These are phyloP conservation scores for Oncorhynchus keta DNA, from an alignment of 2,113 vertebrate genomes.

Conservation along the genomic window DNA sequence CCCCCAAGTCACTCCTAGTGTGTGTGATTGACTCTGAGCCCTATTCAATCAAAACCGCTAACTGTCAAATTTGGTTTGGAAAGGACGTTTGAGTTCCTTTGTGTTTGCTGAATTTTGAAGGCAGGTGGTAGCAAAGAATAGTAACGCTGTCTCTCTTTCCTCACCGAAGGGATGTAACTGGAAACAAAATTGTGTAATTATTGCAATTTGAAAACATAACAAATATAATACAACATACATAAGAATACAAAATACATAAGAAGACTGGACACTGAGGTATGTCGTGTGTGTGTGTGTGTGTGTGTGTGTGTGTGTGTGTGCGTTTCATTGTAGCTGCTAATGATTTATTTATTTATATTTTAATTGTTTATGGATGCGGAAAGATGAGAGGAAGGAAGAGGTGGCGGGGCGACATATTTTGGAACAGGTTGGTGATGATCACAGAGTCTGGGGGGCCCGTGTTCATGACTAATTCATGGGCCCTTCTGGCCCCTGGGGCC, in stretches of 20 bases:
- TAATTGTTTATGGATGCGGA: constrained; percentile 67
- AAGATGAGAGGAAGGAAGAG: constrained; percentile 52
- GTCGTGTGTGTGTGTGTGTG: not conserved
- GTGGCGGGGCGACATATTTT: constrained; percentile 65
- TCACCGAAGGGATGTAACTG: not conserved
- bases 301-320: not conserved
- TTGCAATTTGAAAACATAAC: not conserved
- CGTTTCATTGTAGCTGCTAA: constrained; percentile 14
- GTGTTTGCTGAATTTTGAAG: too few relatives aligned
- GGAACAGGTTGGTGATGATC: constrained; percentile 71
- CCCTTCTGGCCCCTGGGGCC: constrained; percentile 65
- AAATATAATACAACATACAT: not conserved
- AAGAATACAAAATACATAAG: not conserved
- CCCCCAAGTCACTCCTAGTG: too few relatives aligned
- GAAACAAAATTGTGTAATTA: not conserved
- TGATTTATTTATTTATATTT: constrained; percentile 67
- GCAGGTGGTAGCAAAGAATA: not conserved
- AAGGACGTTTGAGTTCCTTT: too few relatives aligned
- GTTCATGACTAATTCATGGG: constrained; percentile 75
- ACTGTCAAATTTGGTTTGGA: too few relatives aligned
- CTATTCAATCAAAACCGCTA: too few relatives aligned
- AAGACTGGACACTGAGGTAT: not conserved
- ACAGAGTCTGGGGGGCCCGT: constrained; percentile 62
- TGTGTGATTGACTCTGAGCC: too few relatives aligned
- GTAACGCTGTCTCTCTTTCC: not conserved